These are phyloP conservation scores for Aphodius granarius DNA, from an alignment of 2,888 invertebrate species.

Conservation along the genomic window DNA sequence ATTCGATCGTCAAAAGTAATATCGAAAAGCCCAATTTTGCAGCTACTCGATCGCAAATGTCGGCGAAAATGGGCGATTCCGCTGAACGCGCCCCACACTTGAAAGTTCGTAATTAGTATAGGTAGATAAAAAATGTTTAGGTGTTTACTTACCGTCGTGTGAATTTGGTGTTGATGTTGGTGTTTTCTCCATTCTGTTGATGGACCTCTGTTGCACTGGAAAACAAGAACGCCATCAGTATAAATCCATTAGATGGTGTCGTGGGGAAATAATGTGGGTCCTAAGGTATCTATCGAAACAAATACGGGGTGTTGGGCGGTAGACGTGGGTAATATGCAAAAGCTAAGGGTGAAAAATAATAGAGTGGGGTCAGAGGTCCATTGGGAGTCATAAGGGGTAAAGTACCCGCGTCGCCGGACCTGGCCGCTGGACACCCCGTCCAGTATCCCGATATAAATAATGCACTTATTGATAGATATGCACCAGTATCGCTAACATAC, in stretches of 20 bases:
- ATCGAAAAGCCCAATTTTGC: too few relatives aligned
- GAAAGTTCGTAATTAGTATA: too few relatives aligned
- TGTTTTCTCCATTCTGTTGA: constrained; percentile 69
- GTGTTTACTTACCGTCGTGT: constrained; percentile 65
- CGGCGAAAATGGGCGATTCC: too few relatives aligned
- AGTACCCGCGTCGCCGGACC: constrained; percentile 33
- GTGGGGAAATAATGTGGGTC: not conserved
- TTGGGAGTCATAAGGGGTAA: constrained; percentile 50
- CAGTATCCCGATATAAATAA: constrained; percentile 38
- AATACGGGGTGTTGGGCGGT: constrained; percentile 34
- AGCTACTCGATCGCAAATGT: too few relatives aligned
- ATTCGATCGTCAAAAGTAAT: too few relatives aligned
- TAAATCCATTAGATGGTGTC: constrained; percentile 18
- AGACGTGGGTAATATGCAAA: constrained; percentile 53
- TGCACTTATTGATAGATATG: constrained; percentile 36
- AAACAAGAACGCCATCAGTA: constrained; percentile 45
- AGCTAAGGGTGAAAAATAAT: constrained; percentile 55
- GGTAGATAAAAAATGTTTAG: not conserved
- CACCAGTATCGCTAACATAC: constrained; percentile 32
- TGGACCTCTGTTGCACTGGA: constrained; percentile 58
- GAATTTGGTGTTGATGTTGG: constrained; percentile 77
- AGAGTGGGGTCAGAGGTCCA: constrained; percentile 51
- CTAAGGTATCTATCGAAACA: constrained; percentile 14
- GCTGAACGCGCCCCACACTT: too few relatives aligned
- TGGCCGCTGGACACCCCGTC: constrained; percentile 1